Evolutionary conservation across 2,888 invertebrate species (phyloP).

Genomic region (Ophraella communa): DNA sequence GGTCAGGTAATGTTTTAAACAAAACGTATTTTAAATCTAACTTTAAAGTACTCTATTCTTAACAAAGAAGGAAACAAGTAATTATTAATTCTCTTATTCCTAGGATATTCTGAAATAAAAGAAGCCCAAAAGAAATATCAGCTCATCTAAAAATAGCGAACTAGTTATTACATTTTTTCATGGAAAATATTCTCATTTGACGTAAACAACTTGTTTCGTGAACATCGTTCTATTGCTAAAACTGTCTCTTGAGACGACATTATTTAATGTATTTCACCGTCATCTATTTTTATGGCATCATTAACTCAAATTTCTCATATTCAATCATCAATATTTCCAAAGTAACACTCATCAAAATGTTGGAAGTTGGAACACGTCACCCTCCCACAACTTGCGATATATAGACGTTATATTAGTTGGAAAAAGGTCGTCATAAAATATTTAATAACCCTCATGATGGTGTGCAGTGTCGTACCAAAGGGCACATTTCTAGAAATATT

Average conservation of each 20-base stretch:
- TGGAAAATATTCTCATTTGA: not conserved
- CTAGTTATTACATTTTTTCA: not conserved
- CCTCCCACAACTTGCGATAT: constrained; percentile 10
- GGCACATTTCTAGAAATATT: too few species aligned
- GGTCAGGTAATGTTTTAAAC: too few species aligned
- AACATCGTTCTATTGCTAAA: not conserved
- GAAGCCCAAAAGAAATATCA: not conserved
- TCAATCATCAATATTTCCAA: constrained; percentile 20
- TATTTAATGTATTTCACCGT: constrained; percentile 1
- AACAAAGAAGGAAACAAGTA: too few species aligned
- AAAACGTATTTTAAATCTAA: too few species aligned
- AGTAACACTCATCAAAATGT: constrained; percentile 21
- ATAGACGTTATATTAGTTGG: constrained; percentile 11
- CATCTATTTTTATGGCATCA: constrained; percentile 21
- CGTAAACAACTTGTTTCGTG: not conserved
- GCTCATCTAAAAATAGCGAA: not conserved
- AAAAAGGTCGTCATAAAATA: constrained; percentile 12
- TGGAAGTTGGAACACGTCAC: not conserved
- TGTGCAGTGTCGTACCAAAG: not conserved
- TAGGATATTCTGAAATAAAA: too few species aligned
- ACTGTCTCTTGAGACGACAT: constrained; percentile 11
- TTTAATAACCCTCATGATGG: constrained; percentile 15
- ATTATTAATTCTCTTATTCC: too few species aligned
- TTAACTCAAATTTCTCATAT: constrained; percentile 22
- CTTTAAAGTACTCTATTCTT: too few species aligned